These are phyloP conservation scores for Bergia puertoricense DNA, from an alignment of 92 coral and sea anemone genomes.

Conservation along the genomic window DNA sequence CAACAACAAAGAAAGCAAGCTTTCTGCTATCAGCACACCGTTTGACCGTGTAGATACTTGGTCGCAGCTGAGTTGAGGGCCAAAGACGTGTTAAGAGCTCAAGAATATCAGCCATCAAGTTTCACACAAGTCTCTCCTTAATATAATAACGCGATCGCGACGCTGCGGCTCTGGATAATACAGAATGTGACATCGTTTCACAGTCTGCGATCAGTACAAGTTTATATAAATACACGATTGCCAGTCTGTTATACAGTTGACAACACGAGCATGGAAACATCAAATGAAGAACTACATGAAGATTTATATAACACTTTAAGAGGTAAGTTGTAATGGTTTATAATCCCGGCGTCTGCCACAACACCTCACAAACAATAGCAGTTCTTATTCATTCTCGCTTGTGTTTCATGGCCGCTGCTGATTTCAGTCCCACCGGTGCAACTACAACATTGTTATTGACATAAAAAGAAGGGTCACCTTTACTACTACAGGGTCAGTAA, in stretches of 20 bases:
- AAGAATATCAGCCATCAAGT: background rate
- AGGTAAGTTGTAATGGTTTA: slow-evolving; percentile 3
- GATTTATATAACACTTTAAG: slow-evolving; percentile 15
- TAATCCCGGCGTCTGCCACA: background rate
- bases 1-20: background rate
- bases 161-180: background rate
- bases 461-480: background rate
- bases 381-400: background rate
- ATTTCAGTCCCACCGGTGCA: background rate
- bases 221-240: background rate
- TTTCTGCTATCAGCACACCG: background rate
- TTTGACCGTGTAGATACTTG: slow-evolving; percentile 10
- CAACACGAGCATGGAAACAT: background rate
- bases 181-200: background rate
- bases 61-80: background rate
- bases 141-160: background rate
- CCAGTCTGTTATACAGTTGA: slow-evolving; percentile 15
- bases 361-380: slow-evolving; percentile 13
- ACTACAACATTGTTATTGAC: background rate
- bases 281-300: slow-evolving; percentile 21
- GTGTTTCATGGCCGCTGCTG: background rate
- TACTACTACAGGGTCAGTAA: background rate
- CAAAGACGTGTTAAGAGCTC: background rate
- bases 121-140: background rate
- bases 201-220: background rate